Percentiles rank a stretch among this genome's conserved stretches.
Conservation (phyloP, 2,113 vertebrate species). For the Paramormyrops kingsleyae region DNA sequence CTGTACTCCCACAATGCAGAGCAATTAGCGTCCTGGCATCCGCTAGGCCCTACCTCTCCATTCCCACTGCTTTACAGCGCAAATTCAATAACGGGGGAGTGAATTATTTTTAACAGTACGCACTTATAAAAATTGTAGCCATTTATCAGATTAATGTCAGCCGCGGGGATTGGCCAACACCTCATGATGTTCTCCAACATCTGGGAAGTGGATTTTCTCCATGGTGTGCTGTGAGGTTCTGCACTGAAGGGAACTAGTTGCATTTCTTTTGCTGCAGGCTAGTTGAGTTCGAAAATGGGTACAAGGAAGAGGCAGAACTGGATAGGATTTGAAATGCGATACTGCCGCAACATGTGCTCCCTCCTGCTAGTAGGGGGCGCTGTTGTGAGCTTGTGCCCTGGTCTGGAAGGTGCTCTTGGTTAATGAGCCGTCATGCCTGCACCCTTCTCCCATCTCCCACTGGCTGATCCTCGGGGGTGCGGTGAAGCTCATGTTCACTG, state of each 20-base stretch:
- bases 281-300: neutral
- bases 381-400: neutral
- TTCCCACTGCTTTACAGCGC: conserved; percentile 19
- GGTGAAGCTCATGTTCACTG: neutral
- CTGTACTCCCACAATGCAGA: neutral
- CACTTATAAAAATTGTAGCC: conserved; percentile 75
- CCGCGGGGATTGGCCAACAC: conserved; percentile 53
- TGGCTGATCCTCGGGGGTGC: neutral
- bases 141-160: conserved; percentile 71
- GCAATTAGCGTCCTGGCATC: conserved; percentile 14
- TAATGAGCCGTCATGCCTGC: neutral
- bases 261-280: neutral
- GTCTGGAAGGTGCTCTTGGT: neutral
- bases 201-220: conserved; percentile 4
- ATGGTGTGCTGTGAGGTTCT: neutral
- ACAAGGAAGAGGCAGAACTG: neutral
- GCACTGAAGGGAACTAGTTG: neutral
- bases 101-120: conserved; percentile 42
- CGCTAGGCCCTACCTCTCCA: conserved; percentile 11
- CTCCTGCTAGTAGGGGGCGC: neutral
- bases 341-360: neutral
- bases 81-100: conserved; percentile 29
- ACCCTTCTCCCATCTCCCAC: neutral
- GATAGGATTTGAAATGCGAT: neutral
- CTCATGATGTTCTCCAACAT: conserved; percentile 44